Evolutionary conservation across 1,140 invertebrate species (phyloP).

Genomic region (Lutraria rhynchaena): DNA sequence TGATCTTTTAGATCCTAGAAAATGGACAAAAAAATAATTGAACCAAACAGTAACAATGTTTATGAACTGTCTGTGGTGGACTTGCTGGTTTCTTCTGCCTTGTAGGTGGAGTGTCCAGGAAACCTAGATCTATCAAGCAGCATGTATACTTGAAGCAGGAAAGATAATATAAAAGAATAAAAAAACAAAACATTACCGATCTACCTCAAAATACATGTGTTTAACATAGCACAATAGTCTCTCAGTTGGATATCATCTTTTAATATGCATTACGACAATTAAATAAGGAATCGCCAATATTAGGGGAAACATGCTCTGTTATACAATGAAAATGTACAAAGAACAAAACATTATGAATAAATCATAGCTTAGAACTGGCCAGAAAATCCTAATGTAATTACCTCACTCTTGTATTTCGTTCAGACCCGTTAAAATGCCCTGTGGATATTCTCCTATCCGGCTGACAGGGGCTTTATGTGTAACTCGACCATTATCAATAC

Average conservation of each 20-base stretch:
- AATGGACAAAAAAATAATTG: background rate
- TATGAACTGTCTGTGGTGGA: background rate
- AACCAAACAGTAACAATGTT: background rate
- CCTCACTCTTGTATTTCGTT: constrained; percentile 39
- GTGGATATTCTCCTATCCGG: constrained; percentile 13
- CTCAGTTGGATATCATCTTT: constrained; percentile 11
- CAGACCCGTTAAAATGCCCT: constrained; percentile 39
- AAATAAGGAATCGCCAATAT: constrained; percentile 5
- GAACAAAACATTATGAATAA: background rate
- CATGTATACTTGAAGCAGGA: constrained; percentile 22
- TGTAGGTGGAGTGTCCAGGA: background rate
- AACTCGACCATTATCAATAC: constrained; percentile 14
- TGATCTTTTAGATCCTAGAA: constrained; percentile 99
- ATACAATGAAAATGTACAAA: constrained; percentile 25
- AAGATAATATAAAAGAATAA: background rate
- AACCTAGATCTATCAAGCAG: background rate
- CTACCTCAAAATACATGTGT: background rate
- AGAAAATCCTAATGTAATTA: constrained; percentile 42
- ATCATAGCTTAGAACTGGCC: constrained; percentile 8
- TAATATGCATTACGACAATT: constrained; percentile 1
- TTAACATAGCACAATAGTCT: constrained; percentile 2
- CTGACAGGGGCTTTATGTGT: background rate
- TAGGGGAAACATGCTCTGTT: constrained; percentile 13
- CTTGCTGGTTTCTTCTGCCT: background rate
- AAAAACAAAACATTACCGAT: background rate